Conservation (phyloP, 2,888 invertebrate genomes). For the Rotaria macrura region DNA sequence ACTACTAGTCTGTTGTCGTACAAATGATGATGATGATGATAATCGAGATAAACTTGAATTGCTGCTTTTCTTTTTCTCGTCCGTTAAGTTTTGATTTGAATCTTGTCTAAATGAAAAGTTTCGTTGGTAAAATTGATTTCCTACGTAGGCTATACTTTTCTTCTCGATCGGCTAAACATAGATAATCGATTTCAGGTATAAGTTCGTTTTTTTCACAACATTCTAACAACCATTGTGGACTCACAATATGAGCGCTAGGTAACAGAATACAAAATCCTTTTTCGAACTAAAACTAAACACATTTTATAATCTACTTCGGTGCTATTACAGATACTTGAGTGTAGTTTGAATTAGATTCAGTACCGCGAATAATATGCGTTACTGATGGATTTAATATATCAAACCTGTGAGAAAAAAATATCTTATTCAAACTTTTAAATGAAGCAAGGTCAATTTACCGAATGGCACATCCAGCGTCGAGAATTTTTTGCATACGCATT, state of each 20-base stretch:
- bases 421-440: neutral
- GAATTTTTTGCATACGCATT: conserved; percentile 5
- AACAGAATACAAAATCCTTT: neutral
- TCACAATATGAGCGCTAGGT: neutral
- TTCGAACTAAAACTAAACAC: neutral
- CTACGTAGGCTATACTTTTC: neutral
- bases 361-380: conserved; percentile 29
- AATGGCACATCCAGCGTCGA: conserved; percentile 3
- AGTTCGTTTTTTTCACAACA: conserved; percentile 13
- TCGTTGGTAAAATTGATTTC: neutral
- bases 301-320: neutral
- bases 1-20: neutral
- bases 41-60: neutral
- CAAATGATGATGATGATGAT: neutral
- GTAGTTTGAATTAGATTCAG: neutral
- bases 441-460: neutral
- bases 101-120: neutral
- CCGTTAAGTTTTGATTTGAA: neutral
- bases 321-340: neutral
- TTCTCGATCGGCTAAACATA: neutral
- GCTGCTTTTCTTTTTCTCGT: neutral
- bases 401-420: neutral
- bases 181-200: neutral
- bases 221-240: conserved; percentile 7
- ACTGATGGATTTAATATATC: conserved; percentile 26